phyloP scores from a whole-genome alignment of 2,113 vertebrate genomes.

The Xiphorhynchus elegans region DNA sequence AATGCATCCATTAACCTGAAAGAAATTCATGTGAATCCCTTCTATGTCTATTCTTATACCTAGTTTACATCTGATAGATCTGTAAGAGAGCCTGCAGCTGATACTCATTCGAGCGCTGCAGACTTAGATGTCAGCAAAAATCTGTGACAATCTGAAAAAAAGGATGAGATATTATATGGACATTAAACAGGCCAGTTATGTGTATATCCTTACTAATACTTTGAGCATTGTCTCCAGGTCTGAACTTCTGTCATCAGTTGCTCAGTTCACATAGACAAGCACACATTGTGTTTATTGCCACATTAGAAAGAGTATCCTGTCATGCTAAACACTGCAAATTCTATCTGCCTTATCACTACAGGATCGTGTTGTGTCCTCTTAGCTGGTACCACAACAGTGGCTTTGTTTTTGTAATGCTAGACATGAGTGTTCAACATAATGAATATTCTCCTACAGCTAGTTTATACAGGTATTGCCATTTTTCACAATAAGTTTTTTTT shows the following conservation, averaged over 20 bases:
- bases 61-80: background rate
- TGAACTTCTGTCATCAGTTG: background rate
- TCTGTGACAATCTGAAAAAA: background rate
- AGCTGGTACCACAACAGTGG: background rate
- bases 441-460: constrained; percentile 9
- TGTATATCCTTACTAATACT: background rate
- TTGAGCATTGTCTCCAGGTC: background rate
- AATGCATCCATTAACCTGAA: background rate
- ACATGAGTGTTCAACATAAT: background rate
- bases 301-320: background rate
- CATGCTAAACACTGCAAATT: background rate
- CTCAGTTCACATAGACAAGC: background rate
- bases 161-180: background rate
- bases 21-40: background rate
- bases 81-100: background rate
- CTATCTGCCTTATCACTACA: constrained; percentile 1
- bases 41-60: background rate
- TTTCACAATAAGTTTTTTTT: constrained; percentile 20
- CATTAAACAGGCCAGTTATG: background rate
- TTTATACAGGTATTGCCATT: background rate
- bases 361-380: constrained; percentile 31
- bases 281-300: background rate
- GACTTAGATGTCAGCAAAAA: background rate
- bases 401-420: constrained; percentile 16
- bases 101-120: background rate